A percentile compares a stretch with the other conserved stretches of the same genome.
Conservation (phyloP, 2,888 invertebrate species). For the Ischnura elegans region DNA sequence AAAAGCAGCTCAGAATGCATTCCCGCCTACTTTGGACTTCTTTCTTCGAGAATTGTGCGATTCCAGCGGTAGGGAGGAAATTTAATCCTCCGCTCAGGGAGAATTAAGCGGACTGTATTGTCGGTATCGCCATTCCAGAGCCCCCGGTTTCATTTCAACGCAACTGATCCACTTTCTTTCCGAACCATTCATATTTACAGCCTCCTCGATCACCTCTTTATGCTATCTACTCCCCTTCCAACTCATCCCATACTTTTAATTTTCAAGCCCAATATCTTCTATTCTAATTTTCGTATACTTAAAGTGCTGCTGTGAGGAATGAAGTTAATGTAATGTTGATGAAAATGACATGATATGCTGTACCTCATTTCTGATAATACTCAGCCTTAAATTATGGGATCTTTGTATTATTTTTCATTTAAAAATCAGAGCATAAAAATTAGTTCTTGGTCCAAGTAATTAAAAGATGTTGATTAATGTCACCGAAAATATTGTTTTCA, state of each 20-base stretch:
- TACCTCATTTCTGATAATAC: no score
- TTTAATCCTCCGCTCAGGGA: background rate
- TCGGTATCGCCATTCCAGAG: background rate
- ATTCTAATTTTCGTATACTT: constrained; percentile 20
- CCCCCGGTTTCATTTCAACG: background rate
- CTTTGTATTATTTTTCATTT: no score
- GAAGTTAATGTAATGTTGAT: no score
- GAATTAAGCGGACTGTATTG: background rate
- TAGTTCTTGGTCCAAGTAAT: no score
- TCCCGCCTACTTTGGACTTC: no score
- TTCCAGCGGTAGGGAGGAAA: background rate
- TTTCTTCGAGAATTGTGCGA: background rate
- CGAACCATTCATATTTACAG: constrained; percentile 23
- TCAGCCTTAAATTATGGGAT: no score
- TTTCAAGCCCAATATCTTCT: background rate
- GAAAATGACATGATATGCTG: no score
- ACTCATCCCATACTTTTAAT: no score
- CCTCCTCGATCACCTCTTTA: background rate
- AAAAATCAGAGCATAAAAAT: no score
- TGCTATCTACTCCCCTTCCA: background rate
- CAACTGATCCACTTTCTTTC: background rate
- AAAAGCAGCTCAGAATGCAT: no score
- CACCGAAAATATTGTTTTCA: no score
- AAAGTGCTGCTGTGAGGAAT: background rate
- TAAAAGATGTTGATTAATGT: no score